A percentile compares a stretch with the other conserved stretches of the same genome.
These are phyloP conservation scores for Odontophorus gujanensis DNA, from an alignment of 2,113 vertebrate genomes.

Conservation along the genomic window DNA sequence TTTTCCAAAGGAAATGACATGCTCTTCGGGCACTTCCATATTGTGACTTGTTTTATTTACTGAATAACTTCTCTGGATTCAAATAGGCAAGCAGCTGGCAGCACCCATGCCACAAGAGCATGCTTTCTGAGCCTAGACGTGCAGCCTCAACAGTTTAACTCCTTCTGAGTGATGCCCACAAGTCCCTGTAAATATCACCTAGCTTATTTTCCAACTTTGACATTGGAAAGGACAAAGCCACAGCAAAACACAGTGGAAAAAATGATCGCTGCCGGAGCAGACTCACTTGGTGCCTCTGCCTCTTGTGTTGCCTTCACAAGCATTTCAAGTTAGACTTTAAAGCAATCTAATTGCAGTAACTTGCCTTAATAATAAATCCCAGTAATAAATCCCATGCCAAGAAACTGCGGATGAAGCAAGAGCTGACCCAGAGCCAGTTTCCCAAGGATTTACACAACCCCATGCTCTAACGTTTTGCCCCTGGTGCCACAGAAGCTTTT, in stretches of 20 bases:
- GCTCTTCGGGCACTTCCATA: neutral
- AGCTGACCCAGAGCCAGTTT: neutral
- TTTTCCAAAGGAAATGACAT: neutral
- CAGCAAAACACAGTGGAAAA: rapidly evolving
- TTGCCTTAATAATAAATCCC: neutral
- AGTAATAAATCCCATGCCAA: neutral
- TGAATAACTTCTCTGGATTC: neutral
- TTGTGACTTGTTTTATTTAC: neutral
- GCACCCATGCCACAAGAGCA: neutral
- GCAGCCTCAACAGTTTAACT: neutral
- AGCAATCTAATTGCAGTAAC: neutral
- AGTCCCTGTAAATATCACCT: neutral
- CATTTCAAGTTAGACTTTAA: neutral
- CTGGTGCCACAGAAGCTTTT: neutral
- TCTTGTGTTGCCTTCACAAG: neutral
- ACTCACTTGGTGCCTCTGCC: rapidly evolving
- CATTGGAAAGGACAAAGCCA: neutral
- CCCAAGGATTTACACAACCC: neutral
- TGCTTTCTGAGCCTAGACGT: neutral
- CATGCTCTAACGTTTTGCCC: neutral
- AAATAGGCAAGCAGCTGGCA: neutral
- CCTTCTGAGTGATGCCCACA: neutral
- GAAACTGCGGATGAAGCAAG: neutral
- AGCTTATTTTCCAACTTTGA: neutral
- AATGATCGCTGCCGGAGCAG: neutral